Evolutionary conservation across 2,888 invertebrate genomes (phyloP), one percentile per base, ranked within the genome.

Genomic region (Drosophila macrospina): DNA sequence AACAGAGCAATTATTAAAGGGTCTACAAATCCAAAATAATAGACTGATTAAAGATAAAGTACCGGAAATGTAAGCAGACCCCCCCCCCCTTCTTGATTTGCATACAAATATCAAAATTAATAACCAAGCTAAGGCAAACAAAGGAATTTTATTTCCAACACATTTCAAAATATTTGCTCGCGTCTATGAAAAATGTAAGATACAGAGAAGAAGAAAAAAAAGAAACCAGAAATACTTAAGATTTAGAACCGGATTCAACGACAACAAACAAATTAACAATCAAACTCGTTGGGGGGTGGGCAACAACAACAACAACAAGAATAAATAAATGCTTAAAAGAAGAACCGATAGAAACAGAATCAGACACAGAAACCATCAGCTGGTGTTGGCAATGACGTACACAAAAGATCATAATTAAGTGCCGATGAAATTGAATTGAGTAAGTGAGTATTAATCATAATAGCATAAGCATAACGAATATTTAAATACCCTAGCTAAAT

Each of bases 371-470:
- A 59, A 67, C 47, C 65, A 74, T 62, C 79, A 78, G 67, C 68
- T 85, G 78, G 67, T 69, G 62, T n/a, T 26, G 44, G 30, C 60
- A 42, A 88, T 86, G 85, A 86, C 85, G 87, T 80, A 69, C 81
- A 20, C 86, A 86, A 85, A 78, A 88, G 57, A 69, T 73, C 51
- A 76, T 81, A 80, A 83, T 88, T 88, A 83, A 83, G 77, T 82
- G 76, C 47, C 76, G 76, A 82, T 88, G 67, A 88, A 88, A 88
- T 85, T 74, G 66, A 88, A 88, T 78, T 74, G 66, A 82, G 64
- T 64, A 69, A 71, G 50, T 67, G 37, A 64, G 57, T 62, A 66
- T 39, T 39, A 39, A 39, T 65, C 42, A 54, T 68, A 67, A 74
- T 62, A 41, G 13, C 36, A 8, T 41, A 28, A 57, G 66, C 60